Percentiles rank a stretch among this genome's conserved stretches.
Evolutionary conservation across 2,888 invertebrate species (phyloP).

Genomic region (Drosophila nr. fundita): DNA sequence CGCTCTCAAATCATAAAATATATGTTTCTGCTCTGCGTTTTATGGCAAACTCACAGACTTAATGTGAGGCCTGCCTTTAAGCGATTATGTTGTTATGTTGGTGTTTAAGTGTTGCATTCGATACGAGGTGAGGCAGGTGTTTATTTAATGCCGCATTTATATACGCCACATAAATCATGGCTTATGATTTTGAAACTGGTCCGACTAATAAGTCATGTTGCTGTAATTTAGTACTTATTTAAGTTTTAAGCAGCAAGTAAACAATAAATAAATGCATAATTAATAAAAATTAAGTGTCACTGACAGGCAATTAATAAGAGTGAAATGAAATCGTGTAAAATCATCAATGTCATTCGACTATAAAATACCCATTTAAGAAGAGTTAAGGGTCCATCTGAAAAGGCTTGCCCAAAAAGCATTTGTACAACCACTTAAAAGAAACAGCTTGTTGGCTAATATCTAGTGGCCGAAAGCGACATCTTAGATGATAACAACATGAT

Average conservation of each 20-base stretch:
- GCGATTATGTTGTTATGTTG: neutral
- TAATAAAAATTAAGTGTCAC: neutral
- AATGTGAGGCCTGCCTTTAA: slow-evolving; percentile 13
- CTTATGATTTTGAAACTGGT: neutral
- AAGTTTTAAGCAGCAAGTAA: neutral
- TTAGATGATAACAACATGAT: slow-evolving; percentile 23
- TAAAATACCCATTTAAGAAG: neutral
- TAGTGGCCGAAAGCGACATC: neutral
- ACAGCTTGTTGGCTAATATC: slow-evolving; percentile 4
- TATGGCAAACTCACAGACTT: slow-evolving; percentile 34
- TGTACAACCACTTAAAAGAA: neutral
- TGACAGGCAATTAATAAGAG: neutral
- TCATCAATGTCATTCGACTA: neutral
- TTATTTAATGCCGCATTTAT: neutral
- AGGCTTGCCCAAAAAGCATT: neutral
- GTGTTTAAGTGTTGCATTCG: neutral
- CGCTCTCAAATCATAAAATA: slow-evolving; percentile 1
- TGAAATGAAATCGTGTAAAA: neutral
- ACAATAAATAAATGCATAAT: neutral
- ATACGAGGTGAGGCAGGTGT: neutral
- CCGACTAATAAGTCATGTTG: neutral
- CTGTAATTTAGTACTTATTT: neutral
- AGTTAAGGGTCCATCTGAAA: neutral
- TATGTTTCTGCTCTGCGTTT: slow-evolving; percentile 40
- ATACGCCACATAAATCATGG: neutral